These are phyloP conservation scores for Melinaea marsaeus DNA, from an alignment of 2,888 invertebrate species.

Conservation along the genomic window DNA sequence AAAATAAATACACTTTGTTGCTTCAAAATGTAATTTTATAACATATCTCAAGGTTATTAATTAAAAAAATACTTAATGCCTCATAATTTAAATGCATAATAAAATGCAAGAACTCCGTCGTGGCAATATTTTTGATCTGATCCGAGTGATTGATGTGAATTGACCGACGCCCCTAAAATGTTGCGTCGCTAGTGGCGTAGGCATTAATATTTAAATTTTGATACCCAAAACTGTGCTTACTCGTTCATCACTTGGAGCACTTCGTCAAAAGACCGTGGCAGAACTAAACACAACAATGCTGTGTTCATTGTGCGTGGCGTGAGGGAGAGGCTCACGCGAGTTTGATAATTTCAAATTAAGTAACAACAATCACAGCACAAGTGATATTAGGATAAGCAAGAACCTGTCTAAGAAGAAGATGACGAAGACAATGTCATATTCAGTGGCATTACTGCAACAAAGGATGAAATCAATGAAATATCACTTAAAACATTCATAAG, in stretches of 20 bases:
- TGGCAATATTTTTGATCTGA: slow-evolving; percentile 30
- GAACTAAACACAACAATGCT: slow-evolving; percentile 36
- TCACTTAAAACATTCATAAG: too few species aligned
- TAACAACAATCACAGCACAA: background rate
- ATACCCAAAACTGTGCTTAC: slow-evolving; percentile 37
- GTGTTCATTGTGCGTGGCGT: slow-evolving; percentile 27
- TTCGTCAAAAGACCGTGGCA: slow-evolving; percentile 37
- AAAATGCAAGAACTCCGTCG: slow-evolving; percentile 25
- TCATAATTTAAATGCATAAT: slow-evolving; percentile 25
- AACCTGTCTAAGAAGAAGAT: too few species aligned
- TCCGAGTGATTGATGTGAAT: slow-evolving; percentile 34
- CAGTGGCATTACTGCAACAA: too few species aligned
- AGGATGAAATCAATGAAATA: too few species aligned
- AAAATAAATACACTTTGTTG: background rate
- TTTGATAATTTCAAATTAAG: slow-evolving; percentile 1
- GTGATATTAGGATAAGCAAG: too few species aligned
- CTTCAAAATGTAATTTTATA: background rate
- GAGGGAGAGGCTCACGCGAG: slow-evolving; percentile 16
- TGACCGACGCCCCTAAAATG: slow-evolving; percentile 34
- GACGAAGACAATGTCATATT: too few species aligned
- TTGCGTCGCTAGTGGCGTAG: slow-evolving; percentile 28
- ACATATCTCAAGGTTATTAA: slow-evolving; percentile 5
- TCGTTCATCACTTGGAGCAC: slow-evolving; percentile 35
- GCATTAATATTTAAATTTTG: slow-evolving; percentile 38
- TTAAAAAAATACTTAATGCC: slow-evolving; percentile 19